A percentile compares a stretch with the other conserved stretches of the same genome.
Evolutionary conservation across 2,797 vertebrate species (phyloP).

Genomic region (Otolemur crassicaudatus): DNA sequence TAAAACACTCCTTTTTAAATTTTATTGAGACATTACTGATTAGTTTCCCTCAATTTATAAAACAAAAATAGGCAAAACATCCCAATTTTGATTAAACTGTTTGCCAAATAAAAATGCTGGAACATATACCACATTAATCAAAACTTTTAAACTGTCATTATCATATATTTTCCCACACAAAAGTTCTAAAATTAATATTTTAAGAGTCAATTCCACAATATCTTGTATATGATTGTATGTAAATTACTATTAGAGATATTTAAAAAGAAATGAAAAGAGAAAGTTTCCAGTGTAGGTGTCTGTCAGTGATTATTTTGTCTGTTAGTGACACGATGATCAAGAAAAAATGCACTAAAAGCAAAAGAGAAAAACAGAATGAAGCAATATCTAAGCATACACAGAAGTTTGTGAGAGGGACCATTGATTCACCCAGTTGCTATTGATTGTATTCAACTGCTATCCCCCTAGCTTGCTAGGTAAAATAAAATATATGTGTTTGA

Average conservation of each 20-base stretch:
- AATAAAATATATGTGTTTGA: not conserved
- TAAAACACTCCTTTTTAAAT: slow-evolving; percentile 63
- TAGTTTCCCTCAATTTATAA: slow-evolving; percentile 47
- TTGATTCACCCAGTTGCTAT: not conserved
- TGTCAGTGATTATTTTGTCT: not conserved
- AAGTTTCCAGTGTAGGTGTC: not conserved
- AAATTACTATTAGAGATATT: slow-evolving; percentile 7
- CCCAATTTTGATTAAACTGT: slow-evolving; percentile 58
- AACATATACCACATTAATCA: not conserved
- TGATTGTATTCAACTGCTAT: not conserved
- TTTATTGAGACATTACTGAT: slow-evolving; percentile 63
- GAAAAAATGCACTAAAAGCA: slow-evolving; percentile 2
- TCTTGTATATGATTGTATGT: not conserved
- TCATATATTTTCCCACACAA: slow-evolving; percentile 49
- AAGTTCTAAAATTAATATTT: slow-evolving; percentile 45
- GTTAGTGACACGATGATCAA: not conserved
- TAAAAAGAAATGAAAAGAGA: not conserved
- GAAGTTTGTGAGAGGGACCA: not conserved
- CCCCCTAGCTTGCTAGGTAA: not conserved
- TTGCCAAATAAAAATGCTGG: slow-evolving; percentile 36
- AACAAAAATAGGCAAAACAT: slow-evolving; percentile 52
- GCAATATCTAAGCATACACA: not conserved
- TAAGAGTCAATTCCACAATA: slow-evolving; percentile 14
- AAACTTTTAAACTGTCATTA: slow-evolving; percentile 14
- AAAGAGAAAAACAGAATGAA: not conserved